Conservation (phyloP, 1,140 invertebrate species). For the Apis florea region DNA sequence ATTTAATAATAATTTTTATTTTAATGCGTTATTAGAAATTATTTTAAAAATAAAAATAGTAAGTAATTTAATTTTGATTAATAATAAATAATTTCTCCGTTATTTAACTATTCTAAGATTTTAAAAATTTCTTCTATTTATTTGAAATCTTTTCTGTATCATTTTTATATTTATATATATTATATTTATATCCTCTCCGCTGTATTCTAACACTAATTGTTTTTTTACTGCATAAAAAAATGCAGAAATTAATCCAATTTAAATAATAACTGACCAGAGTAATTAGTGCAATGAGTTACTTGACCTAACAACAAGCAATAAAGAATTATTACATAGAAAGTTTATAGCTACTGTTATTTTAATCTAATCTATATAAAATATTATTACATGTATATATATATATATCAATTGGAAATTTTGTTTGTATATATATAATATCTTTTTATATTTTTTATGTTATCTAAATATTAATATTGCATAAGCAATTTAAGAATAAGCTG, state of each 20-base stretch:
- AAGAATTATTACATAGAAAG: conserved; percentile 57
- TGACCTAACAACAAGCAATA: conserved; percentile 56
- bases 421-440: too few species aligned
- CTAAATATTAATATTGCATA: not conserved
- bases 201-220: conserved; percentile 57
- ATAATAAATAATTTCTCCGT: too few species aligned
- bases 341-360: conserved; percentile 17
- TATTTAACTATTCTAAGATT: not conserved
- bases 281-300: conserved; percentile 70
- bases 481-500: not conserved
- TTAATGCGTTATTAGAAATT: not conserved
- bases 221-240: conserved; percentile 56
- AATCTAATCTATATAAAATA: conserved; percentile 29
- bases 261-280: conserved; percentile 59
- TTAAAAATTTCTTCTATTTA: not conserved
- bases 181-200: conserved; percentile 35
- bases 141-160: conserved; percentile 3
- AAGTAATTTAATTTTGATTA: not conserved
- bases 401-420: not conserved
- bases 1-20: not conserved
- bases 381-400: not conserved
- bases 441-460: not conserved
- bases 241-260: conserved; percentile 68
- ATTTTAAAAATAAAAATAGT: not conserved
- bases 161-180: conserved; percentile 8